Percentiles rank a stretch among this genome's conserved stretches.
Evolutionary conservation across 2,797 vertebrate species (phyloP).

Genomic region (Lacerta viridis): DNA sequence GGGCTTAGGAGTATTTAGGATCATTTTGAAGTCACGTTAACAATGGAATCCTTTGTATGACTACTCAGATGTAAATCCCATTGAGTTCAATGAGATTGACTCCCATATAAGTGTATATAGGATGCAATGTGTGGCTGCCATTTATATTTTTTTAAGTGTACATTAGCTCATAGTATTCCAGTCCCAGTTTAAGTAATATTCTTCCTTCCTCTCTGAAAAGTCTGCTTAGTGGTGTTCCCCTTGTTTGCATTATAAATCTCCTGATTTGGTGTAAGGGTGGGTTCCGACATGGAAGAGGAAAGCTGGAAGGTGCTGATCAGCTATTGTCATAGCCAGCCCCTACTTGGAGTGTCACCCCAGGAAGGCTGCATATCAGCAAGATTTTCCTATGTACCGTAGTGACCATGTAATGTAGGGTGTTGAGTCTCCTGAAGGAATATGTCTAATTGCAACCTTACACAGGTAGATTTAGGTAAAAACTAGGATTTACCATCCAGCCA

Average conservation of each 20-base stretch:
- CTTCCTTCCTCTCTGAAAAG: neutral
- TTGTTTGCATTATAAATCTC: neutral
- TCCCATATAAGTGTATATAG: no score
- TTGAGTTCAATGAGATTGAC: no score
- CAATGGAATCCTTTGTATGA: no score
- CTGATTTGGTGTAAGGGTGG: neutral
- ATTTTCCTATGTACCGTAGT: neutral
- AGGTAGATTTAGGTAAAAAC: neutral
- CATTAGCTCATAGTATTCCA: neutral
- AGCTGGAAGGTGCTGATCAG: neutral
- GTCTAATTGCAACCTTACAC: neutral
- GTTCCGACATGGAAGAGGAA: no score
- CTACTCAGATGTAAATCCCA: no score
- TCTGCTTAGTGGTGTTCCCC: no score
- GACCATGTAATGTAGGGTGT: neutral
- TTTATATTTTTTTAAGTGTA: neutral
- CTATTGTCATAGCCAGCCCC: neutral
- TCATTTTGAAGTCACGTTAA: neutral
- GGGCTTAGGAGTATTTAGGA: neutral
- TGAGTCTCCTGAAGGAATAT: neutral
- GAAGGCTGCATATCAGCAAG: neutral
- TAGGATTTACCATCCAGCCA: neutral
- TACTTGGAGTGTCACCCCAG: neutral
- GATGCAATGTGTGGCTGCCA: neutral
- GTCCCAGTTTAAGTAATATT: neutral